Percentiles rank a stretch among this genome's conserved stretches.
These are phyloP conservation scores for Girardinus metallicus DNA, from an alignment of 2,797 vertebrate genomes.

Conservation along the genomic window DNA sequence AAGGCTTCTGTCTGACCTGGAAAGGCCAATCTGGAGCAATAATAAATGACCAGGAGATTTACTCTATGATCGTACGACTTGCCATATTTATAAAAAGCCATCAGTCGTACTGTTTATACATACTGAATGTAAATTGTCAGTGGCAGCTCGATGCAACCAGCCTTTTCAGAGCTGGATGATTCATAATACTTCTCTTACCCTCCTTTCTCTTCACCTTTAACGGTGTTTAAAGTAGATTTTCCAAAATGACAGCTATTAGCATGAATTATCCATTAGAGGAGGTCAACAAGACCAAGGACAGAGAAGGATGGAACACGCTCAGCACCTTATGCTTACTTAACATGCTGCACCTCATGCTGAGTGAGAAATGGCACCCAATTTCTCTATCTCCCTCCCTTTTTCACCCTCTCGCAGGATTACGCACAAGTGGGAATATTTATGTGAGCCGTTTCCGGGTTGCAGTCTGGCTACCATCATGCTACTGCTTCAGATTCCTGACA, in stretches of 20 bases:
- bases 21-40: slow-evolving; percentile 1
- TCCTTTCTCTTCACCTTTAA: background rate
- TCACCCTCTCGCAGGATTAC: slow-evolving; percentile 25
- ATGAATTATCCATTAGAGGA: slow-evolving; percentile 60
- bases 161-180: slow-evolving; percentile 6
- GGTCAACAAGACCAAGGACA: slow-evolving; percentile 37
- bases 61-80: background rate
- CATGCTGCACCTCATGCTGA: slow-evolving; percentile 30
- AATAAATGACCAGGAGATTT: background rate
- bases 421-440: slow-evolving; percentile 42
- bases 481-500: slow-evolving; percentile 6
- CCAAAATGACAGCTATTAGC: slow-evolving; percentile 42
- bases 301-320: slow-evolving; percentile 33
- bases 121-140: background rate
- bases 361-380: slow-evolving; percentile 33
- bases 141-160: slow-evolving; percentile 2
- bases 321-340: slow-evolving; percentile 32
- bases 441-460: slow-evolving; percentile 31
- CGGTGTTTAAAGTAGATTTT: slow-evolving; percentile 31
- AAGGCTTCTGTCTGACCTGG: background rate
- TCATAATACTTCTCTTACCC: slow-evolving; percentile 24
- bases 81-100: background rate
- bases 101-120: background rate
- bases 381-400: slow-evolving; percentile 29
- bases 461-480: slow-evolving; percentile 30